These are phyloP conservation scores for Chrysemys picta DNA, from an alignment of 2,113 vertebrate species.

Conservation along the genomic window DNA sequence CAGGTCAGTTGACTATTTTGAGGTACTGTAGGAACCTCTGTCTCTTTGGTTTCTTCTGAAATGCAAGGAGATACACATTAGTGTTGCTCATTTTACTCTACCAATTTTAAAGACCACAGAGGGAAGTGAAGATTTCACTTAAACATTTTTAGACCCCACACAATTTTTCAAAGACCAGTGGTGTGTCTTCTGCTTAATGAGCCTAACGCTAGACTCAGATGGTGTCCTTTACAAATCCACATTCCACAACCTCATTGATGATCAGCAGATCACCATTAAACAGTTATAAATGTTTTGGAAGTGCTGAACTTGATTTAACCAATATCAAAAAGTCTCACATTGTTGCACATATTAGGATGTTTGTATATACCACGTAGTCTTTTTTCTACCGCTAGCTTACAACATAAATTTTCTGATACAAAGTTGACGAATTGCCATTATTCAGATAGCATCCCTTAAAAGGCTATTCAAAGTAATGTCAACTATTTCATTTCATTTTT, in stretches of 20 bases:
- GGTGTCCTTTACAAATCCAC: not conserved
- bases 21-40: constrained; percentile 91
- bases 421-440: not conserved
- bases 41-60: constrained; percentile 98
- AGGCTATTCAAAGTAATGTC: too few relatives aligned
- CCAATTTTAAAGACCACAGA: not conserved
- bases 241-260: not conserved
- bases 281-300: not conserved
- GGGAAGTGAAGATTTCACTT: not conserved
- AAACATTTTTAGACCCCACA: not conserved
- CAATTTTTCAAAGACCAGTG: not conserved
- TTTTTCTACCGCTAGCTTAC: not conserved
- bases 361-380: not conserved
- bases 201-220: not conserved
- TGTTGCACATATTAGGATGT: not conserved
- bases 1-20: constrained; percentile 98
- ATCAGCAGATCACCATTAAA: not conserved
- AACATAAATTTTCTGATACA: not conserved
- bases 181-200: not conserved
- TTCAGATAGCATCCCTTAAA: too few relatives aligned
- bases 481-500: not conserved
- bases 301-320: not conserved
- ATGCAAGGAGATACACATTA: constrained; percentile 33
- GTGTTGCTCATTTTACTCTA: not conserved
- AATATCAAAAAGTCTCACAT: not conserved